Conservation (phyloP, 1,140 invertebrate genomes). For the Acromyrmex echinatior region DNA sequence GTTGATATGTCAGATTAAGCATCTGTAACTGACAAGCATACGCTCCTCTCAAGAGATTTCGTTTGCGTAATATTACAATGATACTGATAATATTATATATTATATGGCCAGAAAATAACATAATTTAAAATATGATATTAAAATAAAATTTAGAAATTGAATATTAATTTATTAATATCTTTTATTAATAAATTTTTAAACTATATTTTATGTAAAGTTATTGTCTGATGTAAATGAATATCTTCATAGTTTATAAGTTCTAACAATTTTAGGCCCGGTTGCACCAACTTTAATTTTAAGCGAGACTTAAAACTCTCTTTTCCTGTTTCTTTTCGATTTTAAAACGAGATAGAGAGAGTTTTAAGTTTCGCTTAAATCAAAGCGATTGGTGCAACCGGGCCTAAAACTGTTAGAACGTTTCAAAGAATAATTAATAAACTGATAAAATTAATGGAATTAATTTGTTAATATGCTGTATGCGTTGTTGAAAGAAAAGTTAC, state of each 20-base stretch:
- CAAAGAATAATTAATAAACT: neutral
- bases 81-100: constrained; percentile 1
- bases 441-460: neutral
- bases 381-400: too few relatives aligned
- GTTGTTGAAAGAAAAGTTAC: neutral
- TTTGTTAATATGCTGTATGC: neutral
- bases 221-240: neutral
- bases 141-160: constrained; percentile 16
- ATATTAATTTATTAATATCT: neutral
- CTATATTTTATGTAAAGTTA: neutral
- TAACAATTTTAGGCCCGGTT: too few relatives aligned
- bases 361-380: too few relatives aligned
- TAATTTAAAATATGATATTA: neutral
- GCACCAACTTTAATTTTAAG: too few relatives aligned
- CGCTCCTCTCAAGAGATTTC: constrained; percentile 17
- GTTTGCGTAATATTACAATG: constrained; percentile 24
- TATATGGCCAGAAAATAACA: constrained; percentile 10
- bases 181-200: neutral
- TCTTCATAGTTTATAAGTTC: neutral
- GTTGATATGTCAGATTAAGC: constrained; percentile 57
- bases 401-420: neutral
- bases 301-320: too few relatives aligned
- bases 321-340: too few relatives aligned
- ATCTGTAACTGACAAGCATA: constrained; percentile 58
- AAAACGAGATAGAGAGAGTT: too few relatives aligned